These are phyloP conservation scores for Griposia aprilina DNA, from an alignment of 2,888 invertebrate species.

Conservation along the genomic window DNA sequence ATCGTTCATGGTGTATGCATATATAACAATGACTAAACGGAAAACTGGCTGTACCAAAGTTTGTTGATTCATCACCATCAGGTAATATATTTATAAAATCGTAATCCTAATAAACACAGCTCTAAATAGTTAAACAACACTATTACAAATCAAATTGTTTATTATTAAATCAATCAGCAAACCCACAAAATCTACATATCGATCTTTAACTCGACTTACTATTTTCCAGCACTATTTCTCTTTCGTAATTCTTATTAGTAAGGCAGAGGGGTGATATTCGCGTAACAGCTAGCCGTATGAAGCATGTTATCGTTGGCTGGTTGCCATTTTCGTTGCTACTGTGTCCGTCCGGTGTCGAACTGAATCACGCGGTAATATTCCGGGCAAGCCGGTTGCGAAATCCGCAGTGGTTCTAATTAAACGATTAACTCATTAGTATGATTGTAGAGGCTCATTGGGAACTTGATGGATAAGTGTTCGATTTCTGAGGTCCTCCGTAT, in stretches of 20 bases:
- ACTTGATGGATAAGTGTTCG: not conserved
- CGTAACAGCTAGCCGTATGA: slow-evolving; percentile 56
- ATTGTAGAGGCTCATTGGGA: not conserved
- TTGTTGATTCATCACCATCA: slow-evolving; percentile 20
- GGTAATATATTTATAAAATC: slow-evolving; percentile 22
- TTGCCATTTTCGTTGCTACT: slow-evolving; percentile 71
- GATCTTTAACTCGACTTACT: slow-evolving; percentile 28
- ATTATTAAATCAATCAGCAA: slow-evolving; percentile 37
- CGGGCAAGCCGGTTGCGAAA: slow-evolving; percentile 55
- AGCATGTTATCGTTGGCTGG: slow-evolving; percentile 69
- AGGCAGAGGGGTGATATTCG: slow-evolving; percentile 64
- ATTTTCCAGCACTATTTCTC: slow-evolving; percentile 51
- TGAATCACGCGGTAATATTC: slow-evolving; percentile 67
- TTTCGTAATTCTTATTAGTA: slow-evolving; percentile 61
- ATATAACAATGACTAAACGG: slow-evolving; percentile 14
- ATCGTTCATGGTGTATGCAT: not conserved
- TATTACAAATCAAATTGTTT: slow-evolving; percentile 27
- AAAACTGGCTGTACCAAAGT: not conserved
- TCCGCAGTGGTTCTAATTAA: slow-evolving; percentile 42
- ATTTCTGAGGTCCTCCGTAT: not conserved
- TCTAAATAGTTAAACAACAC: slow-evolving; percentile 25
- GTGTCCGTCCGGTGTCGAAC: slow-evolving; percentile 67
- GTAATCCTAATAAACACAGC: slow-evolving; percentile 28
- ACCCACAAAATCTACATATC: slow-evolving; percentile 40
- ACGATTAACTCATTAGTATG: slow-evolving; percentile 35